Percentiles rank a stretch among this genome's conserved stretches.
Conservation (phyloP, 2,888 invertebrate species). For the Aquatica leii region DNA sequence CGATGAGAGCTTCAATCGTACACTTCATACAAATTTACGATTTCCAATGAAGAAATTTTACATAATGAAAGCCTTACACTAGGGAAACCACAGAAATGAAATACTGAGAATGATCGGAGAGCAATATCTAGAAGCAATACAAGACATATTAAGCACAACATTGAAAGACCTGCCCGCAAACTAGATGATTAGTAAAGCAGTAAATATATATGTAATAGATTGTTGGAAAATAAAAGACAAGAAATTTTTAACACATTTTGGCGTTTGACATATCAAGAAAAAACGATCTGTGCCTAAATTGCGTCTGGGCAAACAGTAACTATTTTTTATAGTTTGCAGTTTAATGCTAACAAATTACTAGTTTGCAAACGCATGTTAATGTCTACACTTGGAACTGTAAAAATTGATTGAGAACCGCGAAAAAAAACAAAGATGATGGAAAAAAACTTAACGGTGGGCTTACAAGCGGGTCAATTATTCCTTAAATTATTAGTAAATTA, state of each 20-base stretch:
- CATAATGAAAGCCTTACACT: conserved; percentile 3
- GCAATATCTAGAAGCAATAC: conserved; percentile 5
- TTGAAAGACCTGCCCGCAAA: conserved; percentile 1
- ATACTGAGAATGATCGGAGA: conserved; percentile 4
- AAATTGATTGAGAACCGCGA: neutral
- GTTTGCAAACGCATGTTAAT: too few species aligned
- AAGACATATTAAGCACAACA: neutral
- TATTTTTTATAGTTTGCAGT: conserved; percentile 7
- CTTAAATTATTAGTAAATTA: conserved; percentile 1
- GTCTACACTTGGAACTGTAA: too few species aligned
- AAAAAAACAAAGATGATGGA: neutral
- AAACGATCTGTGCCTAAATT: neutral
- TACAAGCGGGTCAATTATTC: conserved; percentile 1
- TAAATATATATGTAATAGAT: neutral
- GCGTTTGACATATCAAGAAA: conserved; percentile 1
- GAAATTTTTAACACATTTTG: conserved; percentile 9
- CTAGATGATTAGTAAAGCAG: neutral
- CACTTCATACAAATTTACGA: conserved; percentile 2
- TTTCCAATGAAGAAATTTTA: conserved; percentile 1
- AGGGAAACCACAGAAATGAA: neutral
- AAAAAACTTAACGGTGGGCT: neutral
- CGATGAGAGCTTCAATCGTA: conserved; percentile 7
- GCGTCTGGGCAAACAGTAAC: neutral
- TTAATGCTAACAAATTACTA: too few species aligned
- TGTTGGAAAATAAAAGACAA: conserved; percentile 1